Base-by-base conservation (phyloP, 2,888 invertebrate genomes). In the Beris morrisii region DNA sequence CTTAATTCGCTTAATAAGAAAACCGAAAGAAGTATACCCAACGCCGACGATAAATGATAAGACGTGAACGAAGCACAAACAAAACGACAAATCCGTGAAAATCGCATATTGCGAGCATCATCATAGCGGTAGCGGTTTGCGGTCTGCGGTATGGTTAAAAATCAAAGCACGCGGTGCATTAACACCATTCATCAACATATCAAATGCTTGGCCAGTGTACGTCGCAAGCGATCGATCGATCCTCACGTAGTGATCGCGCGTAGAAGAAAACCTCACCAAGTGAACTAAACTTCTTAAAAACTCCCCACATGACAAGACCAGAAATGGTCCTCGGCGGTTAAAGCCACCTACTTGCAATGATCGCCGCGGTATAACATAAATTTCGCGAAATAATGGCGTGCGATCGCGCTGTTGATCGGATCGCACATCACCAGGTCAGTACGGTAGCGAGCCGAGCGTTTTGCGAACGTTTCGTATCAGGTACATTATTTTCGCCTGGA, bases 101-200 rank as follows among this genome's bases (percentile, higher is more conserved):
- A 48, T 48, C 22, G 48, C 48, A 48, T 15, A 11, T 22, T 22
- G 22, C 22, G 22, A 48, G 5, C 13, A 12, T 15, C 48, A 22
- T 48, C 22, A 22, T 22, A 22, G 22, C 22, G 22, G 22, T 22
- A 22, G 22, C 22, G 22, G 22, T 22, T 44, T 53, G 6, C 54
- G 12, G 43, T 12, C 15, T 22, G 13, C 15, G 32, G 4, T 32
- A 38, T 6, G 32, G 28, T 67, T 65, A 59, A 65, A 65, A 65
- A 65, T 50, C 65, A 48, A 58, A 38, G 53, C 67, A 67, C 67
- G 67, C 59, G 67, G 65, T 67, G 65, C 65, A 65, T 67, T 67
- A 67, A 65, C 65, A 65, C 67, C 67, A 67, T 67, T 67, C 61
- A 67, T 65, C 65, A 54, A 59, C 64, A 65, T 67, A 67, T 63